These are phyloP conservation scores for Labroides dimidiatus DNA, from an alignment of 2,797 vertebrate species.

Conservation along the genomic window DNA sequence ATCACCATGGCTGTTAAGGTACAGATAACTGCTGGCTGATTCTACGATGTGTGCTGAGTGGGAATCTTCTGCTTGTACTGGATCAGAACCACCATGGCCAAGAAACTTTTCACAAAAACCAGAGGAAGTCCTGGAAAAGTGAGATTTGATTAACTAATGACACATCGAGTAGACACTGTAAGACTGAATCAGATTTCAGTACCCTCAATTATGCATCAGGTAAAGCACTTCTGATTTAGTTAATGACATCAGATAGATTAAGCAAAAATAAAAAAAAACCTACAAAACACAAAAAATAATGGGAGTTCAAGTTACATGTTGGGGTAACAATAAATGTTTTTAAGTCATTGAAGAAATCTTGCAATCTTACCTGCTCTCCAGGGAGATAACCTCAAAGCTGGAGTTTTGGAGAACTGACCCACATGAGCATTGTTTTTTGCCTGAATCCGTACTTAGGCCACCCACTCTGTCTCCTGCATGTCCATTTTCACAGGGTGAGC, in stretches of 20 bases:
- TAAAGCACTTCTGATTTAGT: neutral
- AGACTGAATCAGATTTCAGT: too few species aligned
- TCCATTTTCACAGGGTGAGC: constrained; percentile 63
- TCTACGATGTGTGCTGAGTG: constrained; percentile 53
- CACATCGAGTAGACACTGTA: too few species aligned
- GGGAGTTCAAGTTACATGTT: neutral
- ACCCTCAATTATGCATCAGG: neutral
- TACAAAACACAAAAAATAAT: too few species aligned
- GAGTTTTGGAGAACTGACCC: constrained; percentile 68
- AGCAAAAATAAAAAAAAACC: too few species aligned
- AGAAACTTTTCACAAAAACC: constrained; percentile 84
- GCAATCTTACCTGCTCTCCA: constrained; percentile 76
- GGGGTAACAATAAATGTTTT: neutral
- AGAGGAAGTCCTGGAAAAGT: constrained; percentile 78
- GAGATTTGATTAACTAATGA: neutral
- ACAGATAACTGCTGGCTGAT: constrained; percentile 80
- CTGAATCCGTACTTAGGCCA: constrained; percentile 1
- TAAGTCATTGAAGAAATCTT: neutral
- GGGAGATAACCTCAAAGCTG: constrained; percentile 82
- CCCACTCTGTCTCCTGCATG: neutral
- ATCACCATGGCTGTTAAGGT: constrained; percentile 81
- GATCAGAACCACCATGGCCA: constrained; percentile 60
- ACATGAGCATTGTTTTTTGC: constrained; percentile 39
- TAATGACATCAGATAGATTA: neutral
- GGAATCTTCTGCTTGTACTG: constrained; percentile 56